Evolutionary conservation across 1,140 invertebrate species (phyloP), one percentile per base, ranked within the genome.

Genomic region (Plectrocnemia conspersa): DNA sequence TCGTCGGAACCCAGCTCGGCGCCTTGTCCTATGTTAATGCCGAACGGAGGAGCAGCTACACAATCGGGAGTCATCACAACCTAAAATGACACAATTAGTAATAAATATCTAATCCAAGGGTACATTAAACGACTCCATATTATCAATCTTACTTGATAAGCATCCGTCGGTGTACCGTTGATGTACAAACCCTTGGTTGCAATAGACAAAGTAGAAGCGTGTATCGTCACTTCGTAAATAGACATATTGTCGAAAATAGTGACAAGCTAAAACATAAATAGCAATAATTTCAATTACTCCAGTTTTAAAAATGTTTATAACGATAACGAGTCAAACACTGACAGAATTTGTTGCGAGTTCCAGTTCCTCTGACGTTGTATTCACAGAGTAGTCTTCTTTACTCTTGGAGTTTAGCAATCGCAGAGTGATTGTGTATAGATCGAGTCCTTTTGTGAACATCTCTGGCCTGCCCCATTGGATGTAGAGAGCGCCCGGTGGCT

Each of bases 381-480:
- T 49, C 0, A 62, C 24, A 3, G 33, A 10, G 52, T 33, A 3
- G 6, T 35, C 55, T 66, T 66, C 41, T 64, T 56, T 41, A 61
- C 58, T 42, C 69, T 55, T 38, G 66, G 47, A 2, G 63, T 72
- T 59, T 65, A 67, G 32, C 66, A 56, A 68, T 54, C 68, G 62
- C 21, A 75, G 50, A 50, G 82, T 84, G 57, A 93, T 81, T 64
- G 85, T 85, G 69, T 91, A 93, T 63, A 81, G 83, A 71, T 92
- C 87, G 54, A 92, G 80, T 3, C 82, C 80, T 64, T 85, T 84
- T 69, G 83, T 84, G 66, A 81, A 88, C 54, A 78, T 76, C 21
- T 77, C 70, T 1, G 89, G 89, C 59, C 85, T 77, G 42, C 83
- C 79, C 90, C 90, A 93, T 60, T 89, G 84, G 18, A 93, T 71